Conservation (phyloP, 2,888 invertebrate species). For the Callyntrura guangdongensis region DNA sequence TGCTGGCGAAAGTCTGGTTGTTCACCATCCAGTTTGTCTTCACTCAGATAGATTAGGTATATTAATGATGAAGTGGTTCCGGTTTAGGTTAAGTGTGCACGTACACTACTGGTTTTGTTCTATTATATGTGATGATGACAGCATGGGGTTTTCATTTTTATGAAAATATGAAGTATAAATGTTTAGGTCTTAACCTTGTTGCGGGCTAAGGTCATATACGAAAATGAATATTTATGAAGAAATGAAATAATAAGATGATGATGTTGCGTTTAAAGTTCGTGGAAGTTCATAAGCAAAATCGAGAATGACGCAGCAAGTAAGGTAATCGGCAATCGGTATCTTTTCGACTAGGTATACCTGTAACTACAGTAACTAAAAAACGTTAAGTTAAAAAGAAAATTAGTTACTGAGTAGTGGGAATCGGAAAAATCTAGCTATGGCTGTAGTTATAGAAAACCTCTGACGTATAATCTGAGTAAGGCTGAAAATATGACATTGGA, state of each 20-base stretch:
- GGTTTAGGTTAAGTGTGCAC: too few species aligned
- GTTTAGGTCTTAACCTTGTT: slow-evolving; percentile 36
- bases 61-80: not conserved
- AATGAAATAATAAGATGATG: not conserved
- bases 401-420: too few species aligned
- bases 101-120: too few species aligned
- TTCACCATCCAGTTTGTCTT: too few species aligned
- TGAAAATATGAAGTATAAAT: not conserved
- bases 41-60: not conserved
- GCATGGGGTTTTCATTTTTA: not conserved
- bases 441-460: too few species aligned
- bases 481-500: too few species aligned
- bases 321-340: not conserved
- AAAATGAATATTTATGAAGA: slow-evolving; percentile 40
- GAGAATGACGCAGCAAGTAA: slow-evolving; percentile 14
- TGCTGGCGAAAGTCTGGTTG: too few species aligned
- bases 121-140: not conserved
- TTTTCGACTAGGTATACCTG: too few species aligned
- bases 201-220: slow-evolving; percentile 11
- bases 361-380: too few species aligned
- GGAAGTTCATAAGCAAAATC: not conserved
- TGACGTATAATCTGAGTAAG: too few species aligned
- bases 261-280: not conserved
- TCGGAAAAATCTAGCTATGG: too few species aligned
- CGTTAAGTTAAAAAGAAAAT: not conserved